Base-by-base conservation (phyloP, 2,888 invertebrate species). In the Dicranocentrus wangi region DNA sequence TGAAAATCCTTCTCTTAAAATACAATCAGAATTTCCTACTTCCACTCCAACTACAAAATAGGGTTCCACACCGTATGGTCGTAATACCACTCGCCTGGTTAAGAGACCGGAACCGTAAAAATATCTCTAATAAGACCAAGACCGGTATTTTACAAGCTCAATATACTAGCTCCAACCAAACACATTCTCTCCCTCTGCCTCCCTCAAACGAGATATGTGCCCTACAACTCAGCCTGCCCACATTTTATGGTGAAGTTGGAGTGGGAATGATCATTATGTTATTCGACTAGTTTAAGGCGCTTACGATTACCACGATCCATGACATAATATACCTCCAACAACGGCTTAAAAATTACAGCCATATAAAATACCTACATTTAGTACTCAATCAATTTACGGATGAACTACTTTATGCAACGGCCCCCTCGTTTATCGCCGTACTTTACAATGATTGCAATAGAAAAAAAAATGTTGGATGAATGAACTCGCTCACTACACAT, bases 341-440 rank as follows among this genome's bases (percentile, higher is more conserved):
- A 27, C 47, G 25, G 25, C 27, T 47, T 47, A 66, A 66, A 63
- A 66, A 61, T 61, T 66, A 66, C 47, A 51, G 58, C 23, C 55
- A 71, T 70, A 42, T 17, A 70, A 39, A 55, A n/a, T 17, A 61
- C 32, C 39, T 42, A 58, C 42, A 72, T 65, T 75, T 75, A 75
- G 75, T 75, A 75, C 75, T 65, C 75, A 75, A 75, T 75, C 75
- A 75, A 75, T 75, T 75, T 75, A 75, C 75, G 75, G 75, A 75
- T 75, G 75, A 75, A 65, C 55, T 75, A 65, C n/a, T 65, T 58
- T 43, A 25, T 75, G 55, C 39, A 53, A 21, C 75, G 65, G 28
- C 75, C 75, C n/a, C 75, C 58, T 58, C 75, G 55, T 75, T 75
- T 75, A 75, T 75, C 75, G 75, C 75, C 58, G 39, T 51, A 63